Evolutionary conservation across 2,888 invertebrate species (phyloP).

Genomic region (Cryptus viduatorius): DNA sequence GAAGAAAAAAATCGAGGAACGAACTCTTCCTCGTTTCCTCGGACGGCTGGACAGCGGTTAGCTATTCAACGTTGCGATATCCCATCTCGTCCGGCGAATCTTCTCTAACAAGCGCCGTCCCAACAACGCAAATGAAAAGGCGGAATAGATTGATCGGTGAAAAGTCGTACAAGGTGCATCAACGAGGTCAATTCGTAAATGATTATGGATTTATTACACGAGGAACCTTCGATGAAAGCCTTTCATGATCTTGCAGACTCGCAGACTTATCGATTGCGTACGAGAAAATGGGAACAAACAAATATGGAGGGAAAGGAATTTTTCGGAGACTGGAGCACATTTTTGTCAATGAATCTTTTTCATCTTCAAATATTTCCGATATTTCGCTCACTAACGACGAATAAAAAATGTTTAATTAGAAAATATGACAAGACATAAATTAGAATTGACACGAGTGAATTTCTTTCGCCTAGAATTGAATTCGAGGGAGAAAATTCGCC

Average conservation of each 20-base stretch:
- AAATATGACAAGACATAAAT: not conserved
- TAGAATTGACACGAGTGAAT: not conserved
- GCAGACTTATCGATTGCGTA: constrained; percentile 44
- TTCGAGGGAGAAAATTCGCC: constrained; percentile 41
- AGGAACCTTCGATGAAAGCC: constrained; percentile 34
- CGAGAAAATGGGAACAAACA: not conserved
- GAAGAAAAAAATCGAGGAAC: constrained; percentile 7
- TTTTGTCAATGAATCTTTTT: not conserved
- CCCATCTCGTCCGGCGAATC: constrained; percentile 35
- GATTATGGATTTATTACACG: constrained; percentile 54
- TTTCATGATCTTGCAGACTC: constrained; percentile 1
- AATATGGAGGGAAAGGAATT: not conserved
- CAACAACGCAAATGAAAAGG: constrained; percentile 26
- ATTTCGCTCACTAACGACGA: not conserved
- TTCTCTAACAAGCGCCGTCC: constrained; percentile 5
- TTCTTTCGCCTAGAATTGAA: constrained; percentile 19
- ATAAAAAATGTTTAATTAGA: not conserved
- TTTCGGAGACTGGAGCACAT: not conserved
- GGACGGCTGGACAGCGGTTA: constrained; percentile 35
- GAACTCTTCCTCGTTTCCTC: constrained; percentile 58
- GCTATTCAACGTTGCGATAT: constrained; percentile 23
- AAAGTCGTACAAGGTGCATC: constrained; percentile 43
- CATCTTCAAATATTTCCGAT: not conserved
- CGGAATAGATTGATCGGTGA: constrained; percentile 55
- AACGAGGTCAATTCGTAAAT: constrained; percentile 65